Base-by-base conservation (phyloP, 2,113 vertebrate species). In the Platycercus adscitus region DNA sequence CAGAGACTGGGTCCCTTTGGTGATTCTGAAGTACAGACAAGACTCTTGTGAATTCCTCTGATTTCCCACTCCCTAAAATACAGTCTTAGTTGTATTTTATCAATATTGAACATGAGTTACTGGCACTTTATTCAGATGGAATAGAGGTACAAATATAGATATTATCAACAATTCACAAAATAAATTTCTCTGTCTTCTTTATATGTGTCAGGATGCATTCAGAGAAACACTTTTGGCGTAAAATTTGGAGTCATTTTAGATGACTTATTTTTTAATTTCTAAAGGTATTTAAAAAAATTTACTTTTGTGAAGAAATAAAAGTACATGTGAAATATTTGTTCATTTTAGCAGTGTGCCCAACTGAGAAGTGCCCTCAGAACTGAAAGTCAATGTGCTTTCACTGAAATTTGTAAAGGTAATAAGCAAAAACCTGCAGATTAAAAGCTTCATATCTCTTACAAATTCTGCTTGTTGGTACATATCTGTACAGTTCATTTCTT, bases 341-440 rank as follows among this genome's bases (percentile, higher is more conserved):
- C 96, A 91, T 83, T 89, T 95, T 94, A 96, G 20, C 18, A 87
- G 55, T 85, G 86, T 86, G 41, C 64, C 76, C 70, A 90, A 15
- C 60, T 92, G 78, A 86, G 82, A 91, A 83, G 2, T 81, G 35
- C 69, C 35, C 65, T 79, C 43, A 61, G 77, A 95, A 89, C 37
- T 94, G 75, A 95, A 92, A 96, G 96, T 95, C 90, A 96, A 95
- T 96, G 97, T 60, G 17, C 73, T 95, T 96, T 91, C 82, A 91
- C 56, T 92, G 65, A 87, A 90, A 81, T 91, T 82, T 89, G 66
- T 92, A 77, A 49, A 89, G 75, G 79, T 96, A 87, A 71, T 68
- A 76, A 95, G 71, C 37, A 75, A 92, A 95, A 91, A 81, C 25
- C 55, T 90, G 10, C 17, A 81, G 82, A 95, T 95, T 89, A 90